Evolutionary conservation across 2,113 vertebrate species (phyloP), one percentile per base, ranked within the genome.

Genomic region (Myiagra hebetior): DNA sequence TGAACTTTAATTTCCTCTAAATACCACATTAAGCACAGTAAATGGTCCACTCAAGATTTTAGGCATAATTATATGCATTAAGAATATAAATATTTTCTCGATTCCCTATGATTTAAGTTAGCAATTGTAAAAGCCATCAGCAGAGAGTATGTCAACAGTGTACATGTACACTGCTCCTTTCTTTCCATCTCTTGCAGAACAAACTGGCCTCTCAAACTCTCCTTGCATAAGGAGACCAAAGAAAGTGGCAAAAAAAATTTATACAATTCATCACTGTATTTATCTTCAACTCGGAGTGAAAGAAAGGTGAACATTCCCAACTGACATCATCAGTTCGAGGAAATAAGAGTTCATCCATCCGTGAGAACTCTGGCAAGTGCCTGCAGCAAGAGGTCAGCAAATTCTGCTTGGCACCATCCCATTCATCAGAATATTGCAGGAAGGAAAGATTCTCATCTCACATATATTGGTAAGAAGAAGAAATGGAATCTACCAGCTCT

Each of bases 1-100:
- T 93, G 81, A 97, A 96, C 69, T 96, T 96, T 85, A 96, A 96
- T 95, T 97, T 97, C 37, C 85, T 96, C 85, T 96, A 95, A 96
- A 97, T 96, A 96, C 93, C 81, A 93, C 95, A 97, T 96, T 95
- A 95, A 95, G 89, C 89, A 94, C 41, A 89, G 93, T 76, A 96
- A 96, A 96, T 92, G 93, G 93, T 94, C 96, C 93, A 94, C 95
- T 95, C 91, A 94, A 96, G 81, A 94, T 79, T 96, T 96, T 89
- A 93, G 74, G 53, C 87, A 78, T 94, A 97, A 97, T 96, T 95
- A 94, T 74, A 89, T 87, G 87, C 65, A 94, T 96, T 91, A 96
- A 87, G 89, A 95, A 96, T 87, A 95, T 87, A 97, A 97, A 97
- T 96, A 97, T 96, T 97, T 95, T 93, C 94, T 91, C 0, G 9